These are phyloP conservation scores for Calonectris borealis DNA, from an alignment of 2,113 vertebrate species.

Conservation along the genomic window DNA sequence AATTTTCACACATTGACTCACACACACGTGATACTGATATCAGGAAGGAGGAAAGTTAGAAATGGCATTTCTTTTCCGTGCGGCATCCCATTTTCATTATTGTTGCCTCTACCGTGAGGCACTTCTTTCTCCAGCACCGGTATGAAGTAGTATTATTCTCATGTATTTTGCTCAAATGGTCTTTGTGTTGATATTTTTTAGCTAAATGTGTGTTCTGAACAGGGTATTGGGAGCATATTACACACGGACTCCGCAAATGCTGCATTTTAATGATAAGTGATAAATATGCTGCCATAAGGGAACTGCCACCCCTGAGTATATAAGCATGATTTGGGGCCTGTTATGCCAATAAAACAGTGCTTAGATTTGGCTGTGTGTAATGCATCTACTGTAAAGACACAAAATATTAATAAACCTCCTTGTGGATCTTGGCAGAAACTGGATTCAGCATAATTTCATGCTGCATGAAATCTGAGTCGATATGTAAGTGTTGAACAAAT, in stretches of 20 bases:
- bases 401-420: neutral
- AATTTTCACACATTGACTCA: neutral
- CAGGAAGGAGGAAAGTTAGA: neutral
- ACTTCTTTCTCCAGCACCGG: neutral
- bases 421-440: neutral
- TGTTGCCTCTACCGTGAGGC: neutral
- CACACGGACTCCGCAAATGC: neutral
- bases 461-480: neutral
- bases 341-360: neutral
- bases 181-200: neutral
- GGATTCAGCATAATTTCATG: neutral
- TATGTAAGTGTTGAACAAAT: neutral
- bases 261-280: neutral
- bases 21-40: rapidly evolving
- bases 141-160: neutral
- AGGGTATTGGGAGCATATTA: neutral
- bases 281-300: neutral
- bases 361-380: neutral
- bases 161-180: neutral
- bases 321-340: neutral
- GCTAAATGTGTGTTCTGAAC: neutral
- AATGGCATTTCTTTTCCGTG: neutral
- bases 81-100: neutral
- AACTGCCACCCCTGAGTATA: neutral
- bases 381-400: neutral